These are phyloP conservation scores for Scaptomyza caliginosa DNA, from an alignment of 2,888 invertebrate genomes.

Conservation along the genomic window DNA sequence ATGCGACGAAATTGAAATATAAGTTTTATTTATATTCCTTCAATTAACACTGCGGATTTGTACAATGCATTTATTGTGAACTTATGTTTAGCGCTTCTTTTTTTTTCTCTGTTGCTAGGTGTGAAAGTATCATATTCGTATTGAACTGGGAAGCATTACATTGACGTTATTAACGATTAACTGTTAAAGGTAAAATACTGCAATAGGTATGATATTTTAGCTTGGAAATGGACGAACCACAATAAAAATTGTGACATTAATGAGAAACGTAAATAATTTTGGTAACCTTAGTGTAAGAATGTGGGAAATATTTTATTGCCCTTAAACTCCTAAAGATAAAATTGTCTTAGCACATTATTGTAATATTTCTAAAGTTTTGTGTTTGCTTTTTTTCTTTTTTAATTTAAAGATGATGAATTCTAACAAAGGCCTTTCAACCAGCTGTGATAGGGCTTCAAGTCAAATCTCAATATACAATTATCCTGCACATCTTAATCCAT, in stretches of 20 bases:
- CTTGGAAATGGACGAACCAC: no score
- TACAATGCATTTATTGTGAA: background rate
- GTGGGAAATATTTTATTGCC: background rate
- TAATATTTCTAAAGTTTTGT: background rate
- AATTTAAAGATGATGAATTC: slow-evolving; percentile 48
- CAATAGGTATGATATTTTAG: background rate
- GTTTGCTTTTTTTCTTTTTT: background rate
- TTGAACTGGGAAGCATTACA: background rate
- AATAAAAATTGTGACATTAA: no score
- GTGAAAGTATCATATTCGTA: slow-evolving; percentile 1
- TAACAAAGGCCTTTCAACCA: slow-evolving; percentile 62
- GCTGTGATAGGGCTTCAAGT: slow-evolving; percentile 80
- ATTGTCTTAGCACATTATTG: background rate
- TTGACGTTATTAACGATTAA: background rate
- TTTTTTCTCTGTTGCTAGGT: background rate
- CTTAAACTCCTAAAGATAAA: no score
- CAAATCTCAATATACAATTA: slow-evolving; percentile 88
- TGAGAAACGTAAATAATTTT: no score
- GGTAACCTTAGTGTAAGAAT: no score
- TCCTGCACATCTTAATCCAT: slow-evolving; percentile 91
- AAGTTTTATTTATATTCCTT: background rate
- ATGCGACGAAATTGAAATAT: background rate
- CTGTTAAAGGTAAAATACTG: background rate
- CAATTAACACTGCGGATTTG: background rate
- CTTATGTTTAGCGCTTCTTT: background rate